phyloP scores from a whole-genome alignment of 92 coral and sea anemone species.

The Actinostola sp. region DNA sequence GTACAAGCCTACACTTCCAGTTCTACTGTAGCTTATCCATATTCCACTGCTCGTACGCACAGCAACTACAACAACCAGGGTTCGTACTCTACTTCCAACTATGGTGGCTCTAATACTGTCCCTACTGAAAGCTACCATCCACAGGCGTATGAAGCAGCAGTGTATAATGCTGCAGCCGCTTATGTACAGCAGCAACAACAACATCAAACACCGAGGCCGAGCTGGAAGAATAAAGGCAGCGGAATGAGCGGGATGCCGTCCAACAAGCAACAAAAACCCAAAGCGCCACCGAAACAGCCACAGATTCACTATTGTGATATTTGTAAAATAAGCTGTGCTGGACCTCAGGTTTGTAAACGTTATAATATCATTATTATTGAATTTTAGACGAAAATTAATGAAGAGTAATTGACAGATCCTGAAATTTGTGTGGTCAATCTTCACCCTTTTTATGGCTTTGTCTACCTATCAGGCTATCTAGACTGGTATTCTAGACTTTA shows the following conservation, averaged over 20 bases:
- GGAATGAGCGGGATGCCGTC: conserved; percentile 51
- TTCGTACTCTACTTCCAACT: conserved; percentile 76
- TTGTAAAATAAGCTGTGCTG: conserved; percentile 98
- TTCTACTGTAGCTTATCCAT: conserved; percentile 92
- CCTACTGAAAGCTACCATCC: conserved; percentile 76
- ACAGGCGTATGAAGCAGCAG: conserved; percentile 98
- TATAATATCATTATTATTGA: neutral
- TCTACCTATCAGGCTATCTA: too few relatives aligned
- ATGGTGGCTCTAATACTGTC: conserved; percentile 76
- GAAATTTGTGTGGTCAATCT: too few relatives aligned
- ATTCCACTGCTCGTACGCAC: conserved; percentile 85
- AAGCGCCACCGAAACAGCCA: conserved; percentile 90
- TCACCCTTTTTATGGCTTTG: too few relatives aligned
- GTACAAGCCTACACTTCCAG: conserved; percentile 83
- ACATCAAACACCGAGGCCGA: conserved; percentile 75
- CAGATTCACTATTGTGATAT: conserved; percentile 98
- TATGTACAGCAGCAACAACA: conserved; percentile 95
- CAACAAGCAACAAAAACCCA: conserved; percentile 70
- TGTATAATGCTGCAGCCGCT: conserved; percentile 96
- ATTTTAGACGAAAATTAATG: too few relatives aligned
- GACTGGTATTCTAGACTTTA: too few relatives aligned
- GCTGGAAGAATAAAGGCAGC: conserved; percentile 84
- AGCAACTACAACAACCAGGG: conserved; percentile 82
- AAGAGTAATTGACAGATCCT: too few relatives aligned
- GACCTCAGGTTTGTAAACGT: conserved; percentile 78